These are phyloP conservation scores for Limnephilus rhombicus DNA, from an alignment of 2,888 invertebrate genomes.

Conservation along the genomic window DNA sequence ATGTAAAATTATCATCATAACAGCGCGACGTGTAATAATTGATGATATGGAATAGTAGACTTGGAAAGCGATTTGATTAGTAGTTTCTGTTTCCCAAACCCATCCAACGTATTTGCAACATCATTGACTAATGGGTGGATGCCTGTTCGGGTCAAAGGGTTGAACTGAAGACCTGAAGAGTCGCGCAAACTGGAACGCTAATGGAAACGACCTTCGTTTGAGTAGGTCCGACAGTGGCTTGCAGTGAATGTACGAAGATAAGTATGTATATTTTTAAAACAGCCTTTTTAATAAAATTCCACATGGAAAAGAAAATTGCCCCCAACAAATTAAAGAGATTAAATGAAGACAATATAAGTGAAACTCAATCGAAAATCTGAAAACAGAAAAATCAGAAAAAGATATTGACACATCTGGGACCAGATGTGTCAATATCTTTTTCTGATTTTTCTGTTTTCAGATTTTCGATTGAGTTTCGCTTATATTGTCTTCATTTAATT, in stretches of 20 bases:
- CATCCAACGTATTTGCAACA: background rate
- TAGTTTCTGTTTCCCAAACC: background rate
- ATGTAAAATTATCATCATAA: background rate
- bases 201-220: background rate
- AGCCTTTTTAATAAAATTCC: background rate
- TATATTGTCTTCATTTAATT: too few relatives aligned
- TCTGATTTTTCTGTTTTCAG: too few relatives aligned
- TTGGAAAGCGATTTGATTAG: background rate
- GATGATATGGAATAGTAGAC: background rate
- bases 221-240: background rate
- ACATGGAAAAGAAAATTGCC: too few relatives aligned
- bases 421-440: too few relatives aligned
- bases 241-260: too few relatives aligned
- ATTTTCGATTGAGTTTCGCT: too few relatives aligned
- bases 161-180: background rate
- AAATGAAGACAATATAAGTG: too few relatives aligned
- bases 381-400: too few relatives aligned
- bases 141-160: slow-evolving; percentile 12
- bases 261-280: background rate
- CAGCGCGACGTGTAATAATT: background rate
- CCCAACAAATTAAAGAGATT: too few relatives aligned
- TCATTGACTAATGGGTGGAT: background rate
- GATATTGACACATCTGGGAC: too few relatives aligned
- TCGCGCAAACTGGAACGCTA: slow-evolving; percentile 4
- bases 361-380: too few relatives aligned